Conservation (phyloP, 2,888 invertebrate genomes). For the Nezara viridula region DNA sequence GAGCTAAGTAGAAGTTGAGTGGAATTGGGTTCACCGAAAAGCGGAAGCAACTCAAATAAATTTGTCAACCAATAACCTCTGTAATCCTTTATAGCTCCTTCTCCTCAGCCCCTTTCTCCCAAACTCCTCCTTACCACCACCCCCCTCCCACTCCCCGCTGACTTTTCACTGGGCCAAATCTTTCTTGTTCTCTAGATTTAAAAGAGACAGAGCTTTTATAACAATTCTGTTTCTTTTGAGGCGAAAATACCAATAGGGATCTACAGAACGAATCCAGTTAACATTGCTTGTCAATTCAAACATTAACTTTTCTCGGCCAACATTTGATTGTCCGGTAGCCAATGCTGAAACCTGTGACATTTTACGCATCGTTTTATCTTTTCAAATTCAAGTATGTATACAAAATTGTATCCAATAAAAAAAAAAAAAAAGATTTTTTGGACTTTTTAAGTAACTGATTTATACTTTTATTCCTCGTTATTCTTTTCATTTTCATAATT, state of each 20-base stretch:
- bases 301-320: not conserved
- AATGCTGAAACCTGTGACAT: too few relatives aligned
- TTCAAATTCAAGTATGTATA: too few relatives aligned
- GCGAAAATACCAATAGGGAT: not conserved
- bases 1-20: not conserved
- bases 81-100: slow-evolving; percentile 15
- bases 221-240: not conserved
- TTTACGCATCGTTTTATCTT: too few relatives aligned
- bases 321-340: too few relatives aligned
- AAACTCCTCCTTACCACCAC: not conserved
- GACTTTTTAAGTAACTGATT: too few relatives aligned
- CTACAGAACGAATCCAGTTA: not conserved
- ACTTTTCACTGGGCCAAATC: not conserved
- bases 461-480: too few relatives aligned
- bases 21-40: not conserved
- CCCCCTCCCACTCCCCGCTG: not conserved
- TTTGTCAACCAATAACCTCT: slow-evolving; percentile 46
- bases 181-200: not conserved
- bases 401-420: too few relatives aligned
- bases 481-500: too few relatives aligned
- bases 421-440: too few relatives aligned
- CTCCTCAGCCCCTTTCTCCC: not conserved
- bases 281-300: not conserved
- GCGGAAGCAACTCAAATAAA: slow-evolving; percentile 33
- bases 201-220: not conserved